Evolutionary conservation across 2,797 vertebrate species (phyloP).

Genomic region (Pseudomugil tenellus): DNA sequence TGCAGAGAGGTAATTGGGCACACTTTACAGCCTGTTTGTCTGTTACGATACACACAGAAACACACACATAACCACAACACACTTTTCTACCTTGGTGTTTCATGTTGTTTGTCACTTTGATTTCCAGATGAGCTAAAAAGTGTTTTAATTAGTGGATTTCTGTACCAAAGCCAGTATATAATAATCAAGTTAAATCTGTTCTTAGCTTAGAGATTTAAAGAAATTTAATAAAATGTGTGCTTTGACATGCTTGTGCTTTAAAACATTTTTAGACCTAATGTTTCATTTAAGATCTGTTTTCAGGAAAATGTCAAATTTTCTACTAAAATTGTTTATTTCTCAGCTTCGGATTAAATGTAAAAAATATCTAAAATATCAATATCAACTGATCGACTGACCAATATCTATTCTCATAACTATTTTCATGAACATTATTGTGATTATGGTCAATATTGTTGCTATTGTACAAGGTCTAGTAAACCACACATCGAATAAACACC

Average conservation of each 20-base stretch:
- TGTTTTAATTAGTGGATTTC: conserved; percentile 77
- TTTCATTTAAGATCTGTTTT: not conserved
- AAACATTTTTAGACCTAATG: not conserved
- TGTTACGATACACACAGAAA: conserved; percentile 60
- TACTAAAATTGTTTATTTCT: not conserved
- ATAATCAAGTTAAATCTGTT: conserved; percentile 38
- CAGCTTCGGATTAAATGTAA: too few relatives aligned
- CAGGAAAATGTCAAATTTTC: not conserved
- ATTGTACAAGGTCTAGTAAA: too few relatives aligned
- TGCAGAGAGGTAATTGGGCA: conserved; percentile 84
- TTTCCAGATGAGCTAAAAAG: conserved; percentile 77
- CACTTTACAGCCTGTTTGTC: conserved; percentile 75
- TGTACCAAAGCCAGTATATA: conserved; percentile 49
- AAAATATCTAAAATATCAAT: too few relatives aligned
- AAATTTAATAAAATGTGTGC: conserved; percentile 20
- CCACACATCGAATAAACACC: too few relatives aligned
- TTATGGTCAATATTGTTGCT: too few relatives aligned
- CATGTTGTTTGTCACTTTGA: conserved; percentile 84
- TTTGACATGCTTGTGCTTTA: not conserved
- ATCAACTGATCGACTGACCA: too few relatives aligned
- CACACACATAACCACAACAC: conserved; percentile 34
- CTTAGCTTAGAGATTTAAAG: conserved; percentile 38
- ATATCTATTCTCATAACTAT: too few relatives aligned
- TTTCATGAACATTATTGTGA: too few relatives aligned
- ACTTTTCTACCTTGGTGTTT: conserved; percentile 71